Conservation (phyloP, 2,888 invertebrate genomes). For the Agrochola lychnidis region DNA sequence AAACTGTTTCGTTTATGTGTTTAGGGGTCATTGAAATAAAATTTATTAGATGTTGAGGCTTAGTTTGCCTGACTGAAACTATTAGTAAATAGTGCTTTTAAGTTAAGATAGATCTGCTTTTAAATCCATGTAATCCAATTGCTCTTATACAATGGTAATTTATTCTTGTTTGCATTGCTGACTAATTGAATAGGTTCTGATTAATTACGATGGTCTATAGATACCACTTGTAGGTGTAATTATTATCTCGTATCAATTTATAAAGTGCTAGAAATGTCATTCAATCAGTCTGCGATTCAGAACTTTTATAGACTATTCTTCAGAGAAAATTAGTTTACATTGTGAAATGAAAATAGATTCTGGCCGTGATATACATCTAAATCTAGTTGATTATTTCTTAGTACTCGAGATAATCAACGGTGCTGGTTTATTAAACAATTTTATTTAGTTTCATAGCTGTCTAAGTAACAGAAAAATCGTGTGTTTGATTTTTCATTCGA, state of each 20-base stretch:
- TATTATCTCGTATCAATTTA: background rate
- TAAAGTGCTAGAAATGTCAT: background rate
- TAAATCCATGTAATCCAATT: background rate
- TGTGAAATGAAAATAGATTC: background rate
- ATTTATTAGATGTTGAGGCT: background rate
- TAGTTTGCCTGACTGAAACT: background rate
- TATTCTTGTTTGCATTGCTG: background rate
- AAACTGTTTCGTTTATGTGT: background rate
- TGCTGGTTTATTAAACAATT: background rate
- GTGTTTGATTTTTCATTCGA: background rate
- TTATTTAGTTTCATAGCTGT: background rate
- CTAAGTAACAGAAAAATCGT: background rate
- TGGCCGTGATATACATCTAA: background rate
- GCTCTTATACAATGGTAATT: background rate
- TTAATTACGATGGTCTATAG: background rate
- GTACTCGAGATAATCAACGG: background rate
- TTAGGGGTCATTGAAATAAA: background rate
- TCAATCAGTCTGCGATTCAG: background rate
- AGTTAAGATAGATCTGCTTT: background rate
- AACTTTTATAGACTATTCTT: background rate
- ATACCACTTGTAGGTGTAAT: background rate
- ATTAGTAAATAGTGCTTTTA: background rate
- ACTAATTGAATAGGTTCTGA: constrained; percentile 13
- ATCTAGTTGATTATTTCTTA: constrained; percentile 1
- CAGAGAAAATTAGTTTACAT: background rate